Base-by-base conservation (phyloP, 2,797 vertebrate species). In the Dermochelys coriacea region DNA sequence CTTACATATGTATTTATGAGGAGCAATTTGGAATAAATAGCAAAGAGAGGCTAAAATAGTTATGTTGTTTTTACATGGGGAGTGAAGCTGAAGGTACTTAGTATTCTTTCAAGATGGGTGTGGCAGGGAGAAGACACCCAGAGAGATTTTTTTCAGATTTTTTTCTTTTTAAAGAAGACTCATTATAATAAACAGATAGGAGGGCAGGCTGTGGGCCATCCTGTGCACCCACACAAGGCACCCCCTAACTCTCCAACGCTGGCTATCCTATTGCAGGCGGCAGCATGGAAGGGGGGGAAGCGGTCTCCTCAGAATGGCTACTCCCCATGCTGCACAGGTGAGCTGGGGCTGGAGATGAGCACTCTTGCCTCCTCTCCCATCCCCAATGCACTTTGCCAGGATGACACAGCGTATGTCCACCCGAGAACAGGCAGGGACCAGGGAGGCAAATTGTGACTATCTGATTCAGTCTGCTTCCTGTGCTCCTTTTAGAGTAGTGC, bases 11-110 rank as follows among this genome's bases (percentile, higher is more conserved):
- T 41, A 41, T 89, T 47, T 77, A 50, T 50, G 50, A 86, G 5
- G 23, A 91, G 90, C 54, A 25, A n/a, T 7, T 89, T 93, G 89
- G 80, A 97, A 86, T 19, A 91, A 85, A 6, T 4, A 89, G 49
- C 49, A 77, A 87, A 89, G 61, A 84, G 8, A 68, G 78, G 4
- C 1, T 51, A 93, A 68, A 54, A 6, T 5, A 12, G 74, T 85
- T 3, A 45, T 12, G 10, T 19, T 41, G 64, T 41, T 41, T 71
- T 71, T 71, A 71, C 23, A 41, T 21, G 9, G 64, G 19, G 64
- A 68, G 19, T 64, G 41, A 71, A 64, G 16, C n/a, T 3, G 15
- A 1, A 37, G 2, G 49, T 86, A 18, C 77, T 37, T 54, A 80
- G 78, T 2, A 95, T 84, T 4, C 1, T 54, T 74, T 88, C 75